Base-by-base conservation (phyloP, 2,888 invertebrate genomes). In the Rotaria socialis region DNA sequence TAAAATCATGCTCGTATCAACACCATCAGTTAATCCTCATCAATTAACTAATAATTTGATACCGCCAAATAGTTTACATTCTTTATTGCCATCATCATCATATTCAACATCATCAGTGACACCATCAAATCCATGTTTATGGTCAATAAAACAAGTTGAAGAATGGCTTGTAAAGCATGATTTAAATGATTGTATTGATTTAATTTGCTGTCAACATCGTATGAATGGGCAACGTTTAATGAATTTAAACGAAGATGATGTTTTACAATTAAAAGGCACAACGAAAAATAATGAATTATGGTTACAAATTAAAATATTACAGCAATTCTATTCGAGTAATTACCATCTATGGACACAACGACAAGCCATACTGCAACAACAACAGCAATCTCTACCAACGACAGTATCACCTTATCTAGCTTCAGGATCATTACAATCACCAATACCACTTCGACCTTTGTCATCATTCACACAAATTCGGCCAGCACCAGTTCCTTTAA, bases 261-360 rank as follows among this genome's bases (percentile, higher is more conserved):
- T 80, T 80, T 47, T 80, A n/a, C 24, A 47, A 47, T 47, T 80
- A n/a, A 80, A 47, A 80, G 80, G 43, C 5, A 43, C 80, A n/a
- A 47, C 4, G 5, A 80, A 80, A 80, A 80, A 80, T 80, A 80
- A 47, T 47, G n/a, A 80, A 22, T n/a, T 80, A 47, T 80, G 80
- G 80, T 80, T n/a, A 47, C 24, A 80, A 43, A 47, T 80, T 47
- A 80, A 80, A 24, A 22, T n/a, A 80, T 47, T 80, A 80, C 80
- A 80, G n/a, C 80, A 80, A 80, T 80, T 43, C 24, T 80, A 80
- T 47, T 80, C 80, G n/a, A 80, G 47, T 47, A 80, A 80, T 80
- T 80, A 80, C 47, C 80, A 80, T 80, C n/a, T 80, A 35, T 67
- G 67, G 67, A 67, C 67, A 47, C 47, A 43, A n/a, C 24, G 80